These are phyloP conservation scores for Pandion haliaetus DNA, from an alignment of 2,113 vertebrate species.

Conservation along the genomic window DNA sequence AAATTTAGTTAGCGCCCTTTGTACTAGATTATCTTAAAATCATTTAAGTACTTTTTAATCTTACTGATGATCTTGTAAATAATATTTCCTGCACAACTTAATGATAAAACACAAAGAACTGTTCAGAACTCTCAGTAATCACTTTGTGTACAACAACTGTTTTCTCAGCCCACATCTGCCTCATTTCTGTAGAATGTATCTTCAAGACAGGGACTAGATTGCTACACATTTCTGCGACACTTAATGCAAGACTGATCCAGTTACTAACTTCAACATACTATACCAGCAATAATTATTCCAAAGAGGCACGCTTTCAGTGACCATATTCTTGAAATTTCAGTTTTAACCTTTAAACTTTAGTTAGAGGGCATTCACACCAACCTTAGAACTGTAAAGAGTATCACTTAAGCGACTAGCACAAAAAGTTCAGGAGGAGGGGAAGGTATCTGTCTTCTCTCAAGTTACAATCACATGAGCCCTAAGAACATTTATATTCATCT, in stretches of 20 bases:
- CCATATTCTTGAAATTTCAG: not conserved
- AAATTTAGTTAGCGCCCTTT: not conserved
- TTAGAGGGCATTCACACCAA: not conserved
- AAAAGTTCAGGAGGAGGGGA: fast-evolving
- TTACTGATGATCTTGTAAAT: not conserved
- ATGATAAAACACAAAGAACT: not conserved
- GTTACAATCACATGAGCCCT: not conserved
- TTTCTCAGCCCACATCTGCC: not conserved
- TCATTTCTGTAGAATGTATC: not conserved
- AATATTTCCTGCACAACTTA: not conserved
- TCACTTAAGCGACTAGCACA: not conserved
- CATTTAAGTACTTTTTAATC: not conserved
- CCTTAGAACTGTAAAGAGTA: not conserved
- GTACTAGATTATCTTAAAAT: not conserved
- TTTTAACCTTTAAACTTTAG: not conserved
- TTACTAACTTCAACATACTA: not conserved
- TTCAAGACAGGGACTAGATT: not conserved
- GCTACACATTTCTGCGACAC: not conserved
- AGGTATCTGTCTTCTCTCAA: not conserved
- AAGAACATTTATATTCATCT: not conserved
- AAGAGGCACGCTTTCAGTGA: not conserved
- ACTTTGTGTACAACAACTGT: not conserved
- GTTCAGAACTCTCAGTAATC: not conserved
- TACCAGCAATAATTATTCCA: not conserved
- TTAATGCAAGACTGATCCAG: not conserved